Evolutionary conservation across 2,888 invertebrate species (phyloP), one percentile per base, ranked within the genome.

Genomic region (Agonopterix alstromeriana): DNA sequence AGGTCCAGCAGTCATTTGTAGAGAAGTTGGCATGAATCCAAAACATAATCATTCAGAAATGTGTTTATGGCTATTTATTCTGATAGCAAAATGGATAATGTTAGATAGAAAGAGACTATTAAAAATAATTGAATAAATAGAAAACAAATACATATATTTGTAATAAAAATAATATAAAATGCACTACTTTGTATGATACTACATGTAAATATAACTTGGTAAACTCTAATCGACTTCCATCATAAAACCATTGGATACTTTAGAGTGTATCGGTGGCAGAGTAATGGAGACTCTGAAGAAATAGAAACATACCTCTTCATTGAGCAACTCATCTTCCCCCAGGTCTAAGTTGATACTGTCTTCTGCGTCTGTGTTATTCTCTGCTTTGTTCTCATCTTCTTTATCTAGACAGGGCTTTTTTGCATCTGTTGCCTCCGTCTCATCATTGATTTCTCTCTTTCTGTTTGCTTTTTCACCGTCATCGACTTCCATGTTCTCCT

Each of bases 331-430:
- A 76, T 95, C 95, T 79, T 94, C 95, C 41, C 94, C 95, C 73
- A 95, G 92, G 51, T 94, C 94, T 60, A 95, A 85, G 73, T 95
- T 94, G 51, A 95, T 93, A 38, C 94, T 94, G 79, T 95, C 95
- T 65, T 95, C 95, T 57, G 93, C 93, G 70, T 94, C 94, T 56
- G 90, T 90, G 51, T 91, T 91, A 61, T 91, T 91, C 55, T 90
- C 89, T 43, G 75, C 66, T 60, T 86, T 85, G 43, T 67, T 74
- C 47, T 88, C 86, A 17, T 84, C 84, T 11, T 83, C 78, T 47
- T 82, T 77, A 2, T 86, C 84, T 8, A 79, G 50, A 53, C 89
- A 87, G 14, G 70, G 72, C 57, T 90, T 89, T 53, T 79, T 82
- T 5, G 77, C 64, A 51, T 77, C 71, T 1, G 70, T 65, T 10